These are phyloP conservation scores for Diceros bicornis DNA, from an alignment of 2,797 vertebrate species.

Conservation along the genomic window DNA sequence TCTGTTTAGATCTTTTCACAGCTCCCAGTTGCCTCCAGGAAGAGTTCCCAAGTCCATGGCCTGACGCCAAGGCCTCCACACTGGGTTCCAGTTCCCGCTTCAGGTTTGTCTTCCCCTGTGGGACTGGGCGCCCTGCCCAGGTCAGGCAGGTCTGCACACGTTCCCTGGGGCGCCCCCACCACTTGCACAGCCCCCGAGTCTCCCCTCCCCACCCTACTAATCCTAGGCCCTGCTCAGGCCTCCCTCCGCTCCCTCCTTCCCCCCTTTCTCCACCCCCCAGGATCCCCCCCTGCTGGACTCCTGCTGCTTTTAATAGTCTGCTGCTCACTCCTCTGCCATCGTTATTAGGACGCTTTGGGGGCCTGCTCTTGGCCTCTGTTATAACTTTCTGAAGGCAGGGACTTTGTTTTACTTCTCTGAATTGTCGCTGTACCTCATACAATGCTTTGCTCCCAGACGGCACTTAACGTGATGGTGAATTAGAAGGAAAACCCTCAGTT, in stretches of 20 bases:
- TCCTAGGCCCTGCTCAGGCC: neutral
- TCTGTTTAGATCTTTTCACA: neutral
- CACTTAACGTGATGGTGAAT: neutral
- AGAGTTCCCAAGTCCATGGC: too few species aligned
- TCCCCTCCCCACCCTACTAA: neutral
- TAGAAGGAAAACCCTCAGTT: neutral
- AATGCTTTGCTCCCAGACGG: neutral
- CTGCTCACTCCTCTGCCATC: neutral
- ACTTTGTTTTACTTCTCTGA: neutral
- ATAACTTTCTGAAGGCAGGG: rapidly evolving
- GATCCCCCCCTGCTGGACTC: neutral
- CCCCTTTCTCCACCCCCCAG: rapidly evolving
- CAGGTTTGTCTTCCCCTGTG: rapidly evolving
- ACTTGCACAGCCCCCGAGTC: neutral
- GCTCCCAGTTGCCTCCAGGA: neutral
- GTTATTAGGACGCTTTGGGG: neutral
- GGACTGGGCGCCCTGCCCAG: neutral
- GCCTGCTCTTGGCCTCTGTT: neutral
- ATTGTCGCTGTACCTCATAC: rapidly evolving
- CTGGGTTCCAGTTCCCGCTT: too few species aligned
- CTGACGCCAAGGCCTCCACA: rapidly evolving
- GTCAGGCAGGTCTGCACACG: neutral
- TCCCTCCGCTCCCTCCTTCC: too few species aligned
- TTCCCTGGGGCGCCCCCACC: rapidly evolving
- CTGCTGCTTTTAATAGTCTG: neutral